phyloP scores from a whole-genome alignment of 2,113 vertebrate species.

The Clupea harengus region DNA sequence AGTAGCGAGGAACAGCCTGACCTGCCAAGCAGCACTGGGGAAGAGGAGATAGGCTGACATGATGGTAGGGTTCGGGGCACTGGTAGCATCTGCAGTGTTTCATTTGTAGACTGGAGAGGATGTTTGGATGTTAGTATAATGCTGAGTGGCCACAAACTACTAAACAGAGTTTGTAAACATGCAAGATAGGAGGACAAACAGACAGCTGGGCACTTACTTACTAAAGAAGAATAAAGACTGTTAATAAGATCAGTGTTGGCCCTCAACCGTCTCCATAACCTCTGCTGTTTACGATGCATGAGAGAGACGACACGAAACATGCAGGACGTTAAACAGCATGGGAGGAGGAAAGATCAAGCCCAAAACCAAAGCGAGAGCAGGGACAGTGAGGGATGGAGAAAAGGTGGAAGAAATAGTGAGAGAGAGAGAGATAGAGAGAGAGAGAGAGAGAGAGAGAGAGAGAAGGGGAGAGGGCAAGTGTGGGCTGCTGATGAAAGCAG shows the following conservation, averaged over 20 bases:
- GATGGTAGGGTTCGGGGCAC: too few relatives aligned
- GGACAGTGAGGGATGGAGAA: conserved; percentile 37
- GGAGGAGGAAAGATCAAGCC: neutral
- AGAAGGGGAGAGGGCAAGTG: conserved; percentile 17
- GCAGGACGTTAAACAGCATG: conserved; percentile 7
- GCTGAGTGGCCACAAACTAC: too few relatives aligned
- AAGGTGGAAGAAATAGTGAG: conserved; percentile 28
- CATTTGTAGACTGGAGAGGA: too few relatives aligned
- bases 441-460: conserved; percentile 40
- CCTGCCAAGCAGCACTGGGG: neutral
- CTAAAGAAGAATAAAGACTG: neutral
- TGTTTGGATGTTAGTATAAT: too few relatives aligned
- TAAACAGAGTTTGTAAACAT: too few relatives aligned
- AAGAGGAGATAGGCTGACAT: too few relatives aligned
- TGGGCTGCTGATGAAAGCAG: conserved; percentile 53
- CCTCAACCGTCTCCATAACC: neutral
- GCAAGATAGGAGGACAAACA: too few relatives aligned
- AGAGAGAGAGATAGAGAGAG: conserved; percentile 26
- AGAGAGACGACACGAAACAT: conserved; percentile 15
- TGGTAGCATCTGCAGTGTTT: too few relatives aligned
- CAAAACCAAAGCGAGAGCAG: neutral
- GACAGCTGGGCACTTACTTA: neutral
- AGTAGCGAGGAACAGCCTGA: neutral
- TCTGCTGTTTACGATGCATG: conserved; percentile 18
- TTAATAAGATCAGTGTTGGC: neutral